phyloP scores from a whole-genome alignment of 2,888 invertebrate genomes.

The Sicus ferrugineus region DNA sequence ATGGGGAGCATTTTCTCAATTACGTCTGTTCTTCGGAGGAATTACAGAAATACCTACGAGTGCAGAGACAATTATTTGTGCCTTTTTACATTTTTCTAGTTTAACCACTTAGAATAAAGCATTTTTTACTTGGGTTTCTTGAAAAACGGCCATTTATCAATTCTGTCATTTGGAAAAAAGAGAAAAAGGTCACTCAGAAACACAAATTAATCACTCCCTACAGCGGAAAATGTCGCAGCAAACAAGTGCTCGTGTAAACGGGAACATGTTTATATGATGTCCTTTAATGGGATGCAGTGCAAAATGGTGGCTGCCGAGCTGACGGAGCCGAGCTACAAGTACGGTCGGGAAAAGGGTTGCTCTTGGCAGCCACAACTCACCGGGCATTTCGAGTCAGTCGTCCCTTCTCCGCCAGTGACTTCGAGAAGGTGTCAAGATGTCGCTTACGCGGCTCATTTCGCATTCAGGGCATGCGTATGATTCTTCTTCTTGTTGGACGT shows the following conservation, averaged over 20 bases:
- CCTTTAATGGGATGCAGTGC: conserved; percentile 4
- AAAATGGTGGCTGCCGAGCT: conserved; percentile 9
- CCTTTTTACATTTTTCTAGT: background rate
- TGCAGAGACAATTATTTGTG: conserved; percentile 12
- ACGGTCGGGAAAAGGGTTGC: conserved; percentile 4
- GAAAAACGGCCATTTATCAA: conserved; percentile 24
- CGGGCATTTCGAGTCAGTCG: conserved; percentile 15
- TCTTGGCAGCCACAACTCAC: background rate
- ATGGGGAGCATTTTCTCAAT: too few species aligned
- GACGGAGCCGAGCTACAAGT: background rate
- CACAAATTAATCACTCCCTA: conserved; percentile 29
- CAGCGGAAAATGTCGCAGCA: conserved; percentile 17
- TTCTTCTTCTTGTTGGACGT: background rate
- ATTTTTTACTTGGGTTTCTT: conserved; percentile 14
- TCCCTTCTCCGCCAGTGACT: conserved; percentile 13
- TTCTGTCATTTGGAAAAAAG: conserved; percentile 22
- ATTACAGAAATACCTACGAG: conserved; percentile 16
- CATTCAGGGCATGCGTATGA: conserved; percentile 49
- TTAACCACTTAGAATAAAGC: conserved; percentile 12
- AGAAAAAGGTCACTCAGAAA: conserved; percentile 31
- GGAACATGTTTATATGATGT: background rate
- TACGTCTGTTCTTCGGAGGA: background rate
- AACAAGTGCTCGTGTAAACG: background rate
- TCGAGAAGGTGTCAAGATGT: conserved; percentile 36
- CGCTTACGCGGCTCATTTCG: conserved; percentile 51